A percentile compares a stretch with the other conserved stretches of the same genome.
Conservation (phyloP, 1,140 invertebrate genomes). For the Drosophila equinoxialis region DNA sequence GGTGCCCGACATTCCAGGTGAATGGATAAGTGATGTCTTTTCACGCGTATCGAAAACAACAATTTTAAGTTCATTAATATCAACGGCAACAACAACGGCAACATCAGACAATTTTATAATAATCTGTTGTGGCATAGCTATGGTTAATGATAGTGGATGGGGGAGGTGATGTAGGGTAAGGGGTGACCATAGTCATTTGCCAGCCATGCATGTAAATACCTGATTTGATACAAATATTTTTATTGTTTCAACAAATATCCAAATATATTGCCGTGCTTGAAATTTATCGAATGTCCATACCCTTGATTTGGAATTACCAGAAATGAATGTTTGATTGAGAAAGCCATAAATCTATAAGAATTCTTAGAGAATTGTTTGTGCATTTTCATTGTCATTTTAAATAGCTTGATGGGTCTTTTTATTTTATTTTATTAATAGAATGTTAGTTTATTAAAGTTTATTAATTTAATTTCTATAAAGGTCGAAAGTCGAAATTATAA, state of each 20-base stretch:
- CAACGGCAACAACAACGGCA: conserved; percentile 21
- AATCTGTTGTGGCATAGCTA: conserved; percentile 9
- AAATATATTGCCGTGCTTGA: not conserved
- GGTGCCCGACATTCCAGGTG: conserved; percentile 13
- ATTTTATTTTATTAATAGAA: no score
- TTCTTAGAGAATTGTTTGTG: no score
- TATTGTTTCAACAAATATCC: not conserved
- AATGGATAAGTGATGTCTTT: conserved; percentile 29
- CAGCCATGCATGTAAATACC: conserved; percentile 18
- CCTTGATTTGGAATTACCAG: not conserved
- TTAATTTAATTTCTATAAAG: no score
- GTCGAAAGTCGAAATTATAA: no score
- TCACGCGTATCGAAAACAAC: conserved; percentile 26
- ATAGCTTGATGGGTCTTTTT: no score
- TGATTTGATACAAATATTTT: conserved; percentile 17
- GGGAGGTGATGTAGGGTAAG: not conserved
- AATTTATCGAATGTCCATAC: not conserved
- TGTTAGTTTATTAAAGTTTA: no score
- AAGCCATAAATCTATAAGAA: no score
- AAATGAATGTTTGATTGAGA: not conserved
- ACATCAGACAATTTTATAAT: conserved; percentile 19
- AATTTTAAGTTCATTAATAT: conserved; percentile 45
- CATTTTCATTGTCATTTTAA: no score
- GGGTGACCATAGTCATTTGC: not conserved
- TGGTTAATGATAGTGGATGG: no score